These are phyloP conservation scores for Endomychus coccineus DNA, from an alignment of 2,888 invertebrate genomes.

Conservation along the genomic window DNA sequence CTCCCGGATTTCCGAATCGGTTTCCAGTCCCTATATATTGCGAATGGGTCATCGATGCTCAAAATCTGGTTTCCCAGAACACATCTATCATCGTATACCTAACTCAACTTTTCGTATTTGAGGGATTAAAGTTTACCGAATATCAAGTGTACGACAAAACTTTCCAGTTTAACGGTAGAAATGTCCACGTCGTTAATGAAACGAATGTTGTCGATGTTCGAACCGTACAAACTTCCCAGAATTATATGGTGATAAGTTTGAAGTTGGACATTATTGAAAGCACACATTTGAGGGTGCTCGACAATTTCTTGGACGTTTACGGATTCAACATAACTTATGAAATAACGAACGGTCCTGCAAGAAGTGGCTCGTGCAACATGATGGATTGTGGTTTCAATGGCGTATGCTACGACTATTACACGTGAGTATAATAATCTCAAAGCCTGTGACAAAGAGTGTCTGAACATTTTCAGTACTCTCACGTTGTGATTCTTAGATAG, in stretches of 20 bases:
- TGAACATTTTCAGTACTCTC: too few relatives aligned
- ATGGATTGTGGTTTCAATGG: constrained; percentile 80
- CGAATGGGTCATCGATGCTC: constrained; percentile 83
- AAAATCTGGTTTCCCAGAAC: constrained; percentile 47
- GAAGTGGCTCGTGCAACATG: constrained; percentile 63
- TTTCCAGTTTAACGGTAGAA: constrained; percentile 45
- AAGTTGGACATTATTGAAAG: constrained; percentile 65
- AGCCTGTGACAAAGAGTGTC: too few relatives aligned
- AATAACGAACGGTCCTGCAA: constrained; percentile 52
- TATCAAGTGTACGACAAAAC: constrained; percentile 33
- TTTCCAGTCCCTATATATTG: constrained; percentile 76
- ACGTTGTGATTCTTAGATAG: too few relatives aligned
- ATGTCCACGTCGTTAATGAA: constrained; percentile 62
- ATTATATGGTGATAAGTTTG: constrained; percentile 74
- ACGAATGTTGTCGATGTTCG: constrained; percentile 59
- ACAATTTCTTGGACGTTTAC: constrained; percentile 74
- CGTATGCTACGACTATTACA: constrained; percentile 70
- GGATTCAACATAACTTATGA: constrained; percentile 93
- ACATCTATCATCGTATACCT: constrained; percentile 78
- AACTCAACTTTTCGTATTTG: constrained; percentile 79
- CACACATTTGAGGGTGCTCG: constrained; percentile 74
- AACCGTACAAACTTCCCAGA: constrained; percentile 57
- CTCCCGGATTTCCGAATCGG: constrained; percentile 77
- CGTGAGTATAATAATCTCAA: constrained; percentile 52
- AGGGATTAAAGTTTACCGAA: constrained; percentile 47